Evolutionary conservation across 2,888 invertebrate species (phyloP), one percentile per base, ranked within the genome.

Genomic region (Pherbina coryleti): DNA sequence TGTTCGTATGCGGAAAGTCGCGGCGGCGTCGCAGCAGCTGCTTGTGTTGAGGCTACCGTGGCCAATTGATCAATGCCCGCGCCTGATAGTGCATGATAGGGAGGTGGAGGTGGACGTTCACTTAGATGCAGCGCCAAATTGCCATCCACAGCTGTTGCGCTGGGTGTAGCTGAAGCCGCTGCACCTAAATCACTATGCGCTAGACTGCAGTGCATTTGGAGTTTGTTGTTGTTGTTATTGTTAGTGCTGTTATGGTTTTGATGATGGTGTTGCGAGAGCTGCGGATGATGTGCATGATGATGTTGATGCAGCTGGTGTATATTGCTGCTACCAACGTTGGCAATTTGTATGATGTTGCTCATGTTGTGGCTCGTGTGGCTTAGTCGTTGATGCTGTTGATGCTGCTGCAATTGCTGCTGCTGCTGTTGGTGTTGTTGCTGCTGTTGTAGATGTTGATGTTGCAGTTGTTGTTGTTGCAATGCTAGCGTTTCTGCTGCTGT

Each of bases 1-100:
- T 86, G 86, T 71, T 87, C 88, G 66, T 85, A 87, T 74, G 83
- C 86, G 70, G 74, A 84, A 5, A 85, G 80, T n/a, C 86, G 86
- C 37, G 80, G 44, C n/a, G 79, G 76, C 3, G 78, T 72, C 22
- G 66, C 44, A 25, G 75, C 34, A 64, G 80, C 55, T 71, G 78
- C 71, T 28, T 82, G 49, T 64, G 80, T 67, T 22, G 76, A 5
- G n/a, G 14, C 53, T 19, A 7, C 72, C 62, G 66, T 44, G 34
- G 53, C 44, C 55, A 22, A 72, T 78, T 34, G 31, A 5, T 76
- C 67, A 55, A 62, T 62, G 51, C 37, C 60, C 22, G 78, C 78
- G 7, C 75, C 70, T 25, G 49, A 34, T 34, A 22, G 78, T 25
- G 75, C 78, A 75, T 80, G 83, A 77, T 85, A 86, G 77, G 86